phyloP scores from a whole-genome alignment of 2,888 invertebrate genomes.

The Nysson spinosus region DNA sequence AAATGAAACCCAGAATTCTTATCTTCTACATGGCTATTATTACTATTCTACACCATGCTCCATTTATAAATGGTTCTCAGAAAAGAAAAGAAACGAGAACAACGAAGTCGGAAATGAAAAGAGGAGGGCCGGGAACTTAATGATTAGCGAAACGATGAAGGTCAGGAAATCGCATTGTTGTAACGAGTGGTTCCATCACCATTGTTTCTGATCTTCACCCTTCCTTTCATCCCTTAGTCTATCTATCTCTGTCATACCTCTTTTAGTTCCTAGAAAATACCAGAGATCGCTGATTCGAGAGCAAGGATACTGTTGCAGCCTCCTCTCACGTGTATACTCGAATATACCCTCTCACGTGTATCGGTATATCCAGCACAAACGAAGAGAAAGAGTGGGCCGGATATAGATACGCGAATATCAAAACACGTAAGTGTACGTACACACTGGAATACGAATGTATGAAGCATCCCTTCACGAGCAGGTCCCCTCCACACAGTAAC shows the following conservation, averaged over 20 bases:
- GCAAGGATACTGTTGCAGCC: too few relatives aligned
- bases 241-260: slow-evolving; percentile 1
- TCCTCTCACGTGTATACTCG: too few relatives aligned
- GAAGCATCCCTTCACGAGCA: slow-evolving; percentile 16
- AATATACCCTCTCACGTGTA: too few relatives aligned
- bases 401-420: neutral
- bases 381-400: neutral
- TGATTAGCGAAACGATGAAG: slow-evolving; percentile 54
- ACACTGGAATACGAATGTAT: slow-evolving; percentile 2
- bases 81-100: neutral
- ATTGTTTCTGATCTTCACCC: slow-evolving; percentile 15
- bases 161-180: slow-evolving; percentile 39
- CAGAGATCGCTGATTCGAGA: slow-evolving; percentile 53
- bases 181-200: slow-evolving; percentile 44
- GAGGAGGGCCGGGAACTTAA: slow-evolving; percentile 16
- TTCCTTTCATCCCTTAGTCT: slow-evolving; percentile 4
- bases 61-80: too few relatives aligned
- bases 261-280: too few relatives aligned
- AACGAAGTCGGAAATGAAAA: slow-evolving; percentile 9
- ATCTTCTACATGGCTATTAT: too few relatives aligned
- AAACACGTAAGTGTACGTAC: slow-evolving; percentile 8
- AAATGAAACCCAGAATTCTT: too few relatives aligned
- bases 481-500: neutral
- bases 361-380: too few relatives aligned
- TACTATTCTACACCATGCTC: too few relatives aligned